Percentiles rank a stretch among this genome's conserved stretches.
These are phyloP conservation scores for Cottoperca gobio DNA, from an alignment of 2,797 vertebrate species.

Conservation along the genomic window DNA sequence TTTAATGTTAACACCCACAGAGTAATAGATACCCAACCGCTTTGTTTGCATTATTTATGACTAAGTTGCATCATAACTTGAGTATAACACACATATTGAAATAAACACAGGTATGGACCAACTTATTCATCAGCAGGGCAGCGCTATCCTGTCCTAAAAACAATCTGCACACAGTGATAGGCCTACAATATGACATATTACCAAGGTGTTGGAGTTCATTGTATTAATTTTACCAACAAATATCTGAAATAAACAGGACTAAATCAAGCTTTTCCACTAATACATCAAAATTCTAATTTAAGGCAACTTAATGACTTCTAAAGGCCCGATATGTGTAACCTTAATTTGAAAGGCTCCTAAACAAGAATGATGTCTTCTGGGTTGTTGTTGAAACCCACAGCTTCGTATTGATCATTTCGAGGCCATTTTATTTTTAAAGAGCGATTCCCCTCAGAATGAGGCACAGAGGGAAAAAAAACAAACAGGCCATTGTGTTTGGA, in stretches of 20 bases:
- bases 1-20: slow-evolving; percentile 21
- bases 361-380: slow-evolving; percentile 46
- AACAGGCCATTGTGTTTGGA: slow-evolving; percentile 74
- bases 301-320: background rate
- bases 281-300: background rate
- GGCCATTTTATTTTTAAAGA: slow-evolving; percentile 76
- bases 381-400: slow-evolving; percentile 54
- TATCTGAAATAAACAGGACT: background rate
- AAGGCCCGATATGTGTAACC: background rate
- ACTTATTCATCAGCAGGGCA: slow-evolving; percentile 21
- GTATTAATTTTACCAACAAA: background rate
- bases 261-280: background rate
- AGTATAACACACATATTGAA: slow-evolving; percentile 33
- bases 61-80: slow-evolving; percentile 20
- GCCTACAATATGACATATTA: background rate
- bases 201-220: background rate
- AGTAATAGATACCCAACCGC: slow-evolving; percentile 37
- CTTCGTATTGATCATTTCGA: slow-evolving; percentile 75
- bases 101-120: slow-evolving; percentile 23
- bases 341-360: slow-evolving; percentile 13
- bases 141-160: slow-evolving; percentile 6
- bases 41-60: slow-evolving; percentile 60
- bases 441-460: slow-evolving; percentile 53
- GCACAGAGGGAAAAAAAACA: slow-evolving; percentile 61
- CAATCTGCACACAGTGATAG: background rate